These are phyloP conservation scores for Psophia crepitans DNA, from an alignment of 2,113 vertebrate species.

Conservation along the genomic window DNA sequence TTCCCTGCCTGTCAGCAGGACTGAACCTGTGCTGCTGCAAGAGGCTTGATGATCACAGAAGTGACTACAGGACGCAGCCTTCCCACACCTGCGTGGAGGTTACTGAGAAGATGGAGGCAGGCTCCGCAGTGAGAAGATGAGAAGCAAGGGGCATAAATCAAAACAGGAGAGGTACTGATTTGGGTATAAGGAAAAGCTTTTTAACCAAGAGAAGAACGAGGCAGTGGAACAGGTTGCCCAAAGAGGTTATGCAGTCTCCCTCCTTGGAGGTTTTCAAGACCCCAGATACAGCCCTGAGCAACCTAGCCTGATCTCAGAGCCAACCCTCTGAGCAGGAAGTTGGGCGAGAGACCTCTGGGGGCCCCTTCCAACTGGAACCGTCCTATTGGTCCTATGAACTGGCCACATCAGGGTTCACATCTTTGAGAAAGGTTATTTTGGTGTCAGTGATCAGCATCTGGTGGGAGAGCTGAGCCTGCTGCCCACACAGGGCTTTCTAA, in stretches of 20 bases:
- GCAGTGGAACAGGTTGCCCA: neutral
- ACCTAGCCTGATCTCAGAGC: neutral
- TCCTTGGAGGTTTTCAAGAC: neutral
- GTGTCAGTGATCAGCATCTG: neutral
- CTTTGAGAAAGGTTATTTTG: neutral
- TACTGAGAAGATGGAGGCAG: neutral
- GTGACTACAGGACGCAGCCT: neutral
- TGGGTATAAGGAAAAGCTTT: neutral
- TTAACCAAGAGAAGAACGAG: neutral
- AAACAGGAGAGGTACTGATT: neutral
- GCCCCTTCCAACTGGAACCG: neutral
- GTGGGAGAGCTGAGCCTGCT: neutral
- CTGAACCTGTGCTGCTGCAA: neutral
- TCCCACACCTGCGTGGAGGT: neutral
- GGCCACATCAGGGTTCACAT: neutral
- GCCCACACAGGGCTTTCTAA: neutral
- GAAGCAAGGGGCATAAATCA: neutral
- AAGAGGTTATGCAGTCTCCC: neutral
- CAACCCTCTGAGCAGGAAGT: neutral
- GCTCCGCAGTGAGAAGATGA: neutral
- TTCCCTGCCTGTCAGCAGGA: neutral
- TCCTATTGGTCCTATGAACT: neutral
- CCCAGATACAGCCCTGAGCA: neutral
- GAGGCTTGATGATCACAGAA: neutral
- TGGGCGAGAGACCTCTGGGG: neutral